phyloP scores from a whole-genome alignment of 2,797 vertebrate species.

The Hydrolagus colliei region DNA sequence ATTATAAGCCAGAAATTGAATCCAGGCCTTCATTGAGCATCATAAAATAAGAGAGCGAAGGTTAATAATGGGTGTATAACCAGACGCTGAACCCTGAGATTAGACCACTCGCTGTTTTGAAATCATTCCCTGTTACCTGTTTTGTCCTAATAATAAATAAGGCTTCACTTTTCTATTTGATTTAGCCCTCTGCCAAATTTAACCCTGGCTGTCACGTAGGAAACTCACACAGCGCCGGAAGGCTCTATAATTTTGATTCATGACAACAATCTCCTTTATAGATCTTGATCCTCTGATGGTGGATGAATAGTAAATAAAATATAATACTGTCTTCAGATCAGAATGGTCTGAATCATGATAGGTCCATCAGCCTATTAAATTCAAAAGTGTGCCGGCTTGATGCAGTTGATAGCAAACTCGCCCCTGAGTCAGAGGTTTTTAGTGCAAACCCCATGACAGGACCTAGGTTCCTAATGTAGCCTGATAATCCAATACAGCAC shows the following conservation, averaged over 20 bases:
- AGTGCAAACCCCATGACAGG: too few species aligned
- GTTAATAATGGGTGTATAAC: background rate
- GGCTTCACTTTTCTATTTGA: background rate
- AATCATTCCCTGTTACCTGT: conserved; percentile 1
- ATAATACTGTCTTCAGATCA: background rate
- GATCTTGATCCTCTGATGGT: background rate
- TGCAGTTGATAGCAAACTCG: background rate
- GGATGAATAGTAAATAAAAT: background rate
- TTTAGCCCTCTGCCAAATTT: background rate
- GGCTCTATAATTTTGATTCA: background rate
- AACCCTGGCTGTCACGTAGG: background rate
- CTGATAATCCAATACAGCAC: background rate
- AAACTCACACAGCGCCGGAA: background rate
- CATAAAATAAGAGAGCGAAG: background rate
- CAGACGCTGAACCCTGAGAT: background rate
- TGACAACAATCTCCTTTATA: background rate
- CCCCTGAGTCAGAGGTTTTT: background rate
- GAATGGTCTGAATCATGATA: background rate
- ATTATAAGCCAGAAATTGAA: background rate
- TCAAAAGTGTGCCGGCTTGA: too few species aligned
- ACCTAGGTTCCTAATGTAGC: background rate
- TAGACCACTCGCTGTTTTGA: background rate
- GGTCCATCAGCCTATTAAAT: too few species aligned
- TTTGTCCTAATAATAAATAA: conserved; percentile 21
- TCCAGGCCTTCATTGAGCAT: background rate